phyloP scores from a whole-genome alignment of 2,888 invertebrate species.

The Microdon myrmicae region DNA sequence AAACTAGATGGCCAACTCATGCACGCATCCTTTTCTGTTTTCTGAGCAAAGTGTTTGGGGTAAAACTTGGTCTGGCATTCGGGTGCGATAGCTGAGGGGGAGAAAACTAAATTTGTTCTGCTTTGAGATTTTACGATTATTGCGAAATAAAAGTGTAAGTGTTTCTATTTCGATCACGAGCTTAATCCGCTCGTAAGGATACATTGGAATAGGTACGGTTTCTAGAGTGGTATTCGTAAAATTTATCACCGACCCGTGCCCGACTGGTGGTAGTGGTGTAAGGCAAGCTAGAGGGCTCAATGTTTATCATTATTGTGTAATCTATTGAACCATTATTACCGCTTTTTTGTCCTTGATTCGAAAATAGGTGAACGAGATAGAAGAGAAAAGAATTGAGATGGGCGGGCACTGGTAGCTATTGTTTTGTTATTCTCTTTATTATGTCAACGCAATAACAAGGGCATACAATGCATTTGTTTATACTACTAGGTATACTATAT shows the following conservation, averaged over 20 bases:
- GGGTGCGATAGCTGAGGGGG: no score
- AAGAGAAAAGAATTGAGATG: not conserved
- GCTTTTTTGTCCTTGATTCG: slow-evolving; percentile 23
- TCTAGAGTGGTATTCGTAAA: slow-evolving; percentile 9
- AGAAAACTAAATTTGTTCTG: slow-evolving; percentile 39
- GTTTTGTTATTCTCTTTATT: slow-evolving; percentile 9
- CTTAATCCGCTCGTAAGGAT: slow-evolving; percentile 7
- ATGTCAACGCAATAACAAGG: slow-evolving; percentile 3
- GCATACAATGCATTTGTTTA: not conserved
- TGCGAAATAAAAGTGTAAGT: slow-evolving; percentile 43
- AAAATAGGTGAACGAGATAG: slow-evolving; percentile 7
- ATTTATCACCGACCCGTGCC: slow-evolving; percentile 10
- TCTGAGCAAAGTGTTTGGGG: no score
- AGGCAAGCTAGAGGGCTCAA: no score
- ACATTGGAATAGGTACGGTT: not conserved
- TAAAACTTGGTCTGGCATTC: no score
- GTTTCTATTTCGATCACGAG: slow-evolving; percentile 37
- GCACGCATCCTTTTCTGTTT: no score
- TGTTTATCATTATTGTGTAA: slow-evolving; percentile 25
- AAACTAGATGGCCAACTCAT: no score
- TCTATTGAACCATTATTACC: slow-evolving; percentile 40
- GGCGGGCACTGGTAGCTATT: not conserved
- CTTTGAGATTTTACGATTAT: slow-evolving; percentile 47
- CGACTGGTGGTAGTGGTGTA: slow-evolving; percentile 20
- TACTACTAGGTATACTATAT: not conserved